phyloP scores from a whole-genome alignment of 2,888 invertebrate species.

The Scotopteryx bipunctaria region DNA sequence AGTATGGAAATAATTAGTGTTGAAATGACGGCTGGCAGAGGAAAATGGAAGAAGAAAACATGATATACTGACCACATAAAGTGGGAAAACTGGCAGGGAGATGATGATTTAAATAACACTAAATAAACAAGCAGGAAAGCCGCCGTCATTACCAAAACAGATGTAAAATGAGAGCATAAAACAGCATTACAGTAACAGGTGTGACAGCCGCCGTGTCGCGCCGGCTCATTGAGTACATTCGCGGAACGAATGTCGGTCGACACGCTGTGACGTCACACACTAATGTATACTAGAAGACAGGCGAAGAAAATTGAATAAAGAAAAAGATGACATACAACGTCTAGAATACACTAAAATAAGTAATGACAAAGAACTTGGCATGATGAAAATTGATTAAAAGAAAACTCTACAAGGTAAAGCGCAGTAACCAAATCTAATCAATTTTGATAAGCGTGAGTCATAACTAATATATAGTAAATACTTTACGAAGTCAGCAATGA shows the following conservation, averaged over 20 bases:
- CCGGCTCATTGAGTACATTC: constrained; percentile 42
- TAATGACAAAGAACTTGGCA: too few species aligned
- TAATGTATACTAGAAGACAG: not conserved
- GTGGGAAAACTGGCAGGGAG: too few species aligned
- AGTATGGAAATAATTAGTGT: too few species aligned
- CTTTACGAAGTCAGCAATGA: not conserved
- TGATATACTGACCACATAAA: too few species aligned
- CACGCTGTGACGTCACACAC: constrained; percentile 15
- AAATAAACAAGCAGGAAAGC: constrained; percentile 1
- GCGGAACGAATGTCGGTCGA: constrained; percentile 41
- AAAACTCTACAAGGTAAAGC: not conserved
- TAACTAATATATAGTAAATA: not conserved
- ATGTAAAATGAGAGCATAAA: constrained; percentile 23
- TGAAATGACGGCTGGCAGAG: too few species aligned
- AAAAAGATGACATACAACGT: not conserved
- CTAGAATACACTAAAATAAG: too few species aligned
- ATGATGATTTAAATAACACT: not conserved
- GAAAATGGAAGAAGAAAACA: too few species aligned
- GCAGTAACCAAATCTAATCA: not conserved
- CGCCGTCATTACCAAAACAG: constrained; percentile 9
- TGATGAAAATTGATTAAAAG: too few species aligned
- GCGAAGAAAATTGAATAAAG: not conserved
- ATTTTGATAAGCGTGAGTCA: not conserved
- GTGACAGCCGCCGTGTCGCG: constrained; percentile 22
- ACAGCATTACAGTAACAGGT: constrained; percentile 24